phyloP scores from a whole-genome alignment of 64 coral and sea anemone species.

The Trachythela sp. region DNA sequence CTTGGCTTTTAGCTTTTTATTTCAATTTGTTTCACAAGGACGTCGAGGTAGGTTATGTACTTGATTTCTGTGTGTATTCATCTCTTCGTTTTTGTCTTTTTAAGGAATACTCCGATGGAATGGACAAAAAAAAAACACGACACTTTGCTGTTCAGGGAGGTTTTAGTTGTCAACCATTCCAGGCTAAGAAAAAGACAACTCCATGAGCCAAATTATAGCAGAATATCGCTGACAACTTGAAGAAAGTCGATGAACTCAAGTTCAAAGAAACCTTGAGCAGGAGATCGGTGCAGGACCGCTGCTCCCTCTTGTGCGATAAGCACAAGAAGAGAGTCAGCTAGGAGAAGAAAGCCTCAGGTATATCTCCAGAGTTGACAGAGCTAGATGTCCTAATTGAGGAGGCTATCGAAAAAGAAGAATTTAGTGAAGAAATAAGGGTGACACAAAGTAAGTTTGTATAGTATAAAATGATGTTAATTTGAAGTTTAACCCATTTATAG shows the following conservation, averaged over 20 bases:
- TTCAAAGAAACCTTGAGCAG: slow-evolving; percentile 22
- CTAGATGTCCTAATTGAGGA: neutral
- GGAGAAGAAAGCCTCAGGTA: neutral
- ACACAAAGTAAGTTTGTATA: neutral
- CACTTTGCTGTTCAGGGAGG: slow-evolving; percentile 12
- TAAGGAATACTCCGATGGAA: neutral
- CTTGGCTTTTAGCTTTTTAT: too few relatives aligned
- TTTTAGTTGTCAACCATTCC: neutral
- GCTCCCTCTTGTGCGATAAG: slow-evolving; percentile 18
- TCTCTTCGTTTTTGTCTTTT: too few relatives aligned
- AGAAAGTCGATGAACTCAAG: slow-evolving; percentile 14
- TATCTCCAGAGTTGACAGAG: neutral
- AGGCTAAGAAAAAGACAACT: slow-evolving; percentile 46
- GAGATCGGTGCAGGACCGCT: slow-evolving; percentile 41
- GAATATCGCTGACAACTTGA: neutral
- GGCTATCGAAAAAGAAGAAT: neutral
- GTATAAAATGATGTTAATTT: neutral
- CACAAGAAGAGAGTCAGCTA: slow-evolving; percentile 21
- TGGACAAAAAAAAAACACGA: slow-evolving; percentile 36
- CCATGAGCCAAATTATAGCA: slow-evolving; percentile 20
- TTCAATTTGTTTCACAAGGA: too few relatives aligned
- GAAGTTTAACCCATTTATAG: too few relatives aligned
- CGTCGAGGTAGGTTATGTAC: too few relatives aligned
- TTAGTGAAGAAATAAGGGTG: neutral
- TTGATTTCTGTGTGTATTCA: too few relatives aligned